These are phyloP conservation scores for Aplidium turbinatum DNA, from an alignment of 23 tunicate species.

Conservation along the genomic window DNA sequence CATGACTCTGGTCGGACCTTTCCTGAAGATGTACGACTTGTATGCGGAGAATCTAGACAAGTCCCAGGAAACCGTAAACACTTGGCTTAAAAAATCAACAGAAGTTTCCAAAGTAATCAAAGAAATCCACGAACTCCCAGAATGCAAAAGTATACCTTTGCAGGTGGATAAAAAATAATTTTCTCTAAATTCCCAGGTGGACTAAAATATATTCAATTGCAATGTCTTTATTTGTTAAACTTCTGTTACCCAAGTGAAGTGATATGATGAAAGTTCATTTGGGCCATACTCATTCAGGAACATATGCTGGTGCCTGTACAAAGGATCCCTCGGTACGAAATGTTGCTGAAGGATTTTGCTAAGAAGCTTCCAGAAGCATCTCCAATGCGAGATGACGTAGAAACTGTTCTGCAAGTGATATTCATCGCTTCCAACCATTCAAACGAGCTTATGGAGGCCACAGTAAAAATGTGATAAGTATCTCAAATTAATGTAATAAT, in stretches of 20 bases:
- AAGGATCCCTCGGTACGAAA: conserved; percentile 82
- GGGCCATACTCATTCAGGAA: conserved; percentile 47
- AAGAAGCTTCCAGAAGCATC: conserved; percentile 73
- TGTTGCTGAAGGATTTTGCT: conserved; percentile 79
- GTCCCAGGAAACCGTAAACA: conserved; percentile 51
- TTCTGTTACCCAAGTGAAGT: no score
- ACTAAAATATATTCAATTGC: no score
- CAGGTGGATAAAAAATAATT: conserved; percentile 34
- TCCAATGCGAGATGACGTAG: conserved; percentile 52
- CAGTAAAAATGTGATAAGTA: conserved; percentile 33
- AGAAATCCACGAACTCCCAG: no score
- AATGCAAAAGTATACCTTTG: conserved; percentile 53
- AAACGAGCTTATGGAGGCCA: conserved; percentile 64
- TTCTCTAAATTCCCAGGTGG: no score
- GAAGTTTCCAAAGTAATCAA: conserved; percentile 53
- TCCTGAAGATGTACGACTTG: conserved; percentile 86
- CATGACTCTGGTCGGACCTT: conserved; percentile 85
- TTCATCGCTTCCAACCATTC: conserved; percentile 72
- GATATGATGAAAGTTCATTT: no score
- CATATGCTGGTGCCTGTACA: conserved; percentile 92
- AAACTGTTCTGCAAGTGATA: conserved; percentile 67
- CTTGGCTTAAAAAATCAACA: conserved; percentile 65
- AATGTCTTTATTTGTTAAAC: no score
- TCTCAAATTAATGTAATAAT: not conserved
- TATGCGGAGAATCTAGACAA: conserved; percentile 77